Percentiles rank a stretch among this genome's conserved stretches.
These are phyloP conservation scores for Minunthozetes semirufus DNA, from an alignment of 2,888 invertebrate genomes.

Conservation along the genomic window DNA sequence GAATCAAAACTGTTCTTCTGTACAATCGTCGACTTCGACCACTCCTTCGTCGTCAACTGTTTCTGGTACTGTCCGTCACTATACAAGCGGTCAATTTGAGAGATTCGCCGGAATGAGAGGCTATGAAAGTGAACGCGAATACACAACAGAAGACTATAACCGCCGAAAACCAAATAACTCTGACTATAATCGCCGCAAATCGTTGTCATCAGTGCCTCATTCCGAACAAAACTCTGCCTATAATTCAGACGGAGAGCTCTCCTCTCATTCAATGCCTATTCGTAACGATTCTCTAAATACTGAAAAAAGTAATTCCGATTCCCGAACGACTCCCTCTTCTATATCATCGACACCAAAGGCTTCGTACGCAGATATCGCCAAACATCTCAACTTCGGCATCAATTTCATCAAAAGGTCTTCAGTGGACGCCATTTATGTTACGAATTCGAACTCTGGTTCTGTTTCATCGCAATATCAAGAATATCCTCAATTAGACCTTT, in stretches of 20 bases:
- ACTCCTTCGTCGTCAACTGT: slow-evolving; percentile 18
- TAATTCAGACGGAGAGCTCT: slow-evolving; percentile 32
- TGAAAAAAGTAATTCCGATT: not conserved
- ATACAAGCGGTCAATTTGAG: not conserved
- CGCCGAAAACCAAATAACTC: not conserved
- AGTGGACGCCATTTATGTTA: not conserved
- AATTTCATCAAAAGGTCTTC: not conserved
- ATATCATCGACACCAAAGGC: slow-evolving; percentile 27
- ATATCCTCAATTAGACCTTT: slow-evolving; percentile 15
- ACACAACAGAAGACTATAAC: slow-evolving; percentile 33
- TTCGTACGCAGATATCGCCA: slow-evolving; percentile 38
- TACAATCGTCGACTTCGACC: slow-evolving; percentile 14
- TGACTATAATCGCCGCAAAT: slow-evolving; percentile 1
- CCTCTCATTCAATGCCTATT: slow-evolving; percentile 30
- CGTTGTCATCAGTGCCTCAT: slow-evolving; percentile 29
- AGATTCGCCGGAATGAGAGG: slow-evolving; percentile 30
- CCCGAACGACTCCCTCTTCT: slow-evolving; percentile 13
- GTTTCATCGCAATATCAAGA: slow-evolving; percentile 11
- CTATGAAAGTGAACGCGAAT: slow-evolving; percentile 38
- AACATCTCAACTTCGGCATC: slow-evolving; percentile 14
- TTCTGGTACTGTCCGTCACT: not conserved
- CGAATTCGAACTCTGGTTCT: not conserved
- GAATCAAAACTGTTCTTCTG: not conserved
- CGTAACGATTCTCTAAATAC: slow-evolving; percentile 10
- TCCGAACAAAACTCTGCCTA: slow-evolving; percentile 33